Conservation (phyloP, 1,140 invertebrate genomes). For the Bombus superbus region DNA sequence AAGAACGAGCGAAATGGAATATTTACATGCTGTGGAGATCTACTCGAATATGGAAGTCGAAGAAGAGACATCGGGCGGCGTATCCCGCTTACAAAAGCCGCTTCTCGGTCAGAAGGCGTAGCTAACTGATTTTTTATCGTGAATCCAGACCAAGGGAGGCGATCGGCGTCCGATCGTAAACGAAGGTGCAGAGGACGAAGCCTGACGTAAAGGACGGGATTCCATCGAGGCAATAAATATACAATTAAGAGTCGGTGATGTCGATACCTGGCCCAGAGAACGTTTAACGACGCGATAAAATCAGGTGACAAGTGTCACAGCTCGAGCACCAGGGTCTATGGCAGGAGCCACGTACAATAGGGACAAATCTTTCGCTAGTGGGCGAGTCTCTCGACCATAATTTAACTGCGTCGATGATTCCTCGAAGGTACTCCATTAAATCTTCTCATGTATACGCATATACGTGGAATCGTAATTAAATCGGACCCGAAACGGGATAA, state of each 20-base stretch:
- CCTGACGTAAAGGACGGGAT: slow-evolving; percentile 63
- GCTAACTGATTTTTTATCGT: not conserved
- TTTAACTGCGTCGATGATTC: slow-evolving; percentile 68
- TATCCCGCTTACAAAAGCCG: no score
- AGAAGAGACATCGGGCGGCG: not conserved
- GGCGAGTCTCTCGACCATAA: slow-evolving; percentile 76
- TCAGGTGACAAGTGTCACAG: slow-evolving; percentile 79
- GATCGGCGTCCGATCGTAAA: slow-evolving; percentile 51
- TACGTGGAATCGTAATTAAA: slow-evolving; percentile 55
- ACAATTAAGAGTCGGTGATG: slow-evolving; percentile 76
- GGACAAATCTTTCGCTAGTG: slow-evolving; percentile 62
- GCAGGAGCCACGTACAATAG: slow-evolving; percentile 62
- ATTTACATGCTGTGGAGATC: not conserved
- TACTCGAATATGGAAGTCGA: not conserved
- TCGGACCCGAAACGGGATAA: not conserved
- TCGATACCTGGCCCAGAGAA: slow-evolving; percentile 69
- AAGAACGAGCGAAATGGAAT: not conserved
- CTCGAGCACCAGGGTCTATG: slow-evolving; percentile 58
- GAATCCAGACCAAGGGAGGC: not conserved
- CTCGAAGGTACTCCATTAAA: slow-evolving; percentile 66
- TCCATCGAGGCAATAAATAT: slow-evolving; percentile 75
- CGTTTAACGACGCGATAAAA: slow-evolving; percentile 81
- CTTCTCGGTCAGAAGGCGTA: not conserved
- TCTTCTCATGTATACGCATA: not conserved
- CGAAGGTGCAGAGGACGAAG: not conserved